Percentiles rank a stretch among this genome's conserved stretches.
phyloP scores from a whole-genome alignment of 2,113 vertebrate species.

The Oenanthe melanoleuca region DNA sequence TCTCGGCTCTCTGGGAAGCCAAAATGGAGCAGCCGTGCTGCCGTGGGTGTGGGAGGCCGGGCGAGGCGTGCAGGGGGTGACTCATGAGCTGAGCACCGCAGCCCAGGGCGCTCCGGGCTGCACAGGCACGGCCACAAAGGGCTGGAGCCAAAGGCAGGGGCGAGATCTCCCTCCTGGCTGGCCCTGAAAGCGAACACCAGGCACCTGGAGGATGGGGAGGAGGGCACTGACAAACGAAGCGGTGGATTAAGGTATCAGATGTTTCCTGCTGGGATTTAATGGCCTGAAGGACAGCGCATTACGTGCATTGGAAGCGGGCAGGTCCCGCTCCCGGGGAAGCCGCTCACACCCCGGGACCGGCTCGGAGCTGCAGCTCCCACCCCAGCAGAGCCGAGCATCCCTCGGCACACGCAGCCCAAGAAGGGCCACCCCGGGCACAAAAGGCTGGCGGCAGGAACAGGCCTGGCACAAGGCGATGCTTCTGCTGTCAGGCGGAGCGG shows the following conservation, averaged over 20 bases:
- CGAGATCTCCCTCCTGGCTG: background rate
- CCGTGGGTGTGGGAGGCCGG: background rate
- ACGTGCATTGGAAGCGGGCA: rapidly evolving
- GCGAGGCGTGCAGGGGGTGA: background rate
- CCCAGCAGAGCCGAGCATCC: background rate
- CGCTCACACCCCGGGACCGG: rapidly evolving
- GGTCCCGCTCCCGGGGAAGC: background rate
- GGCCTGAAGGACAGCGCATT: background rate
- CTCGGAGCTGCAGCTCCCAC: rapidly evolving
- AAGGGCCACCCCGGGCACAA: rapidly evolving
- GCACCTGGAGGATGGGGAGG: background rate
- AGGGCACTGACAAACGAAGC: background rate
- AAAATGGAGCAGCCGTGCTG: background rate
- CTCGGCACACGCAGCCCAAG: rapidly evolving
- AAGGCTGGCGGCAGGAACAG: rapidly evolving
- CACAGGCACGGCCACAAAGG: background rate
- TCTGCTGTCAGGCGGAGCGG: rapidly evolving
- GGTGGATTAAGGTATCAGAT: background rate
- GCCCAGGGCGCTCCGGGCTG: background rate
- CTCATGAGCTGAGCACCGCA: background rate
- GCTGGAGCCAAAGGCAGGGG: background rate
- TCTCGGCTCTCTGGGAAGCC: rapidly evolving
- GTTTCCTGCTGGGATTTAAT: constrained; percentile 8
- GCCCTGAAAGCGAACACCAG: background rate
- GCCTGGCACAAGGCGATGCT: background rate